phyloP scores from a whole-genome alignment of 92 coral and sea anemone genomes.

The Paragorgia papillata region DNA sequence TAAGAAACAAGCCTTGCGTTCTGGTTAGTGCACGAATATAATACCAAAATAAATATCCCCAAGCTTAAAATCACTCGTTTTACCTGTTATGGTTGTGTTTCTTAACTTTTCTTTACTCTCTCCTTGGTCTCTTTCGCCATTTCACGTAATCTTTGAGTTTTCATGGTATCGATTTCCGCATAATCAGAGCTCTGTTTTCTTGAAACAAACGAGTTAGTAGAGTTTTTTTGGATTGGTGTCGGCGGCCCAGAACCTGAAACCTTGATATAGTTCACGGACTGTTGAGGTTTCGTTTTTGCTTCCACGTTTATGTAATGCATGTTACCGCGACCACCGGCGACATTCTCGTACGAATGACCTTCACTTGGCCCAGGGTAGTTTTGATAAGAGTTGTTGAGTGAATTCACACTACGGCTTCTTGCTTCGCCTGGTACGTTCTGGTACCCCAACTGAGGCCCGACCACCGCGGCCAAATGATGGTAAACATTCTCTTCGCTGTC shows the following conservation, averaged over 20 bases:
- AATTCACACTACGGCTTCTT: slow-evolving; percentile 1
- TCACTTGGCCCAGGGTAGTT: slow-evolving; percentile 38
- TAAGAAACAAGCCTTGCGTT: too few relatives aligned
- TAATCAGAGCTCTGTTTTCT: slow-evolving; percentile 24
- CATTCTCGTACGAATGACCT: slow-evolving; percentile 74
- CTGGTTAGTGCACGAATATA: too few relatives aligned
- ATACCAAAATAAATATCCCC: background rate
- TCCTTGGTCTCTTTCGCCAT: slow-evolving; percentile 20
- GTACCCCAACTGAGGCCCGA: slow-evolving; percentile 38
- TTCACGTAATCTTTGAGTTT: slow-evolving; percentile 27
- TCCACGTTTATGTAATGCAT: slow-evolving; percentile 82
- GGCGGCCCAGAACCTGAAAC: slow-evolving; percentile 42
- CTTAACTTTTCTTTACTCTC: slow-evolving; percentile 34
- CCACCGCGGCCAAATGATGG: slow-evolving; percentile 28
- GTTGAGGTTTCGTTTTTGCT: slow-evolving; percentile 60
- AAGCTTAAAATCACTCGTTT: background rate
- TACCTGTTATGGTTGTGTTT: background rate
- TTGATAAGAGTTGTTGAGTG: slow-evolving; percentile 26
- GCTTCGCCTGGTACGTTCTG: slow-evolving; percentile 25
- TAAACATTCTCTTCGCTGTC: slow-evolving; percentile 46
- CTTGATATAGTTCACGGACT: slow-evolving; percentile 38
- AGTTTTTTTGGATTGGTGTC: slow-evolving; percentile 5
- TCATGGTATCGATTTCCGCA: slow-evolving; percentile 28
- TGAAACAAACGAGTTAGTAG: slow-evolving; percentile 5
- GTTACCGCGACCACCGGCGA: slow-evolving; percentile 53